Evolutionary conservation across 2,888 invertebrate genomes (phyloP), one percentile per base, ranked within the genome.

Genomic region (Lysandra bellargus): DNA sequence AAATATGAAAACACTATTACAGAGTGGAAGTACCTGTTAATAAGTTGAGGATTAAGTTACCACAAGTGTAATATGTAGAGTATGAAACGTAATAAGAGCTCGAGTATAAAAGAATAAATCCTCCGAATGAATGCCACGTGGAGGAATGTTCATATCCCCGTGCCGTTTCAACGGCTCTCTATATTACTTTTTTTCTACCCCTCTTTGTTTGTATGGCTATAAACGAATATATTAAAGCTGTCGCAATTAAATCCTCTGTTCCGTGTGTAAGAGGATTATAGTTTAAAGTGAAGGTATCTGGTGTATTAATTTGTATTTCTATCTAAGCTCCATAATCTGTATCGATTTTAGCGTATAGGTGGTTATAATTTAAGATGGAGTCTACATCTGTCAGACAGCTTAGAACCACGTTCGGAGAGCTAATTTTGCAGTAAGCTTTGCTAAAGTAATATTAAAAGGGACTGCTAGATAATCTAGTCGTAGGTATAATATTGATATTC

Each of bases 171-270:
- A 69, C 69, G 33, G 33, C 69, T 37, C 33, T 69, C 69, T 69
- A 69, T 69, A 69, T 33, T 69, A 69, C 30, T 69, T 69, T 69
- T 64, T 69, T 69, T 69, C 69, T 69, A 33, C 69, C 69, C 69
- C 69, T 69, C 69, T 69, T 69, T 69, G 69, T 69, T 69, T 69
- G 69, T 69, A 69, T 69, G 69, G 33, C 33, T 69, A 33, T 69
- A 33, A 69, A 69, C 69, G 69, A 69, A 69, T 69, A 69, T 69
- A 69, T 69, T 33, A 69, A 69, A 69, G 69, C 64, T 64, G 64
- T 37, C 69, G 37, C 69, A 33, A 69, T 69, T 69, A 37, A 37
- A 69, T 69, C 30, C 33, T 69, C 33, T 37, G 69, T 33, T 69
- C 23, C 69, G 33, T 69, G 30, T 14, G 33, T 69, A 33, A 69